These are phyloP conservation scores for Pseudopleuronectes americanus DNA, from an alignment of 2,797 vertebrate genomes.

Conservation along the genomic window DNA sequence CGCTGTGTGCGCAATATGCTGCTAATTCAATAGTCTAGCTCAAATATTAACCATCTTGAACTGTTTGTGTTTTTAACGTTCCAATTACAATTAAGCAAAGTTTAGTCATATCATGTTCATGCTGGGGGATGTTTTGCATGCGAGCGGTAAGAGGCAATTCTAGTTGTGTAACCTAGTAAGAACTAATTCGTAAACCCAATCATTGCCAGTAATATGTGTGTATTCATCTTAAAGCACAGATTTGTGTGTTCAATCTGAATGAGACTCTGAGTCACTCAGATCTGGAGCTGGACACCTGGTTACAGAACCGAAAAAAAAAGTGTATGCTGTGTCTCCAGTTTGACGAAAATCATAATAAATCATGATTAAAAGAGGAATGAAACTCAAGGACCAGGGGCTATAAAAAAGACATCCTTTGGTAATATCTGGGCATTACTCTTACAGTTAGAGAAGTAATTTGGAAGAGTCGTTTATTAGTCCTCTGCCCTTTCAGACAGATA, in stretches of 20 bases:
- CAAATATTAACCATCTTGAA: background rate
- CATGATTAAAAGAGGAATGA: conserved; percentile 65
- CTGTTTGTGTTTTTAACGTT: conserved; percentile 5
- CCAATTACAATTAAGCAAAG: conserved; percentile 2
- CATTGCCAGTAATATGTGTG: conserved; percentile 5
- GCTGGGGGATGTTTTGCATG: conserved; percentile 10
- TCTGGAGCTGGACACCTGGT: conserved; percentile 17
- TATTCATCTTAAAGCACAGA: conserved; percentile 14
- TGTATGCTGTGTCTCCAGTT: conserved; percentile 43
- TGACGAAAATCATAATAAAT: conserved; percentile 44
- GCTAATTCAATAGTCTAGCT: background rate
- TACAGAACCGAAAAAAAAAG: conserved; percentile 18
- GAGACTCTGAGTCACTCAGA: conserved; percentile 24
- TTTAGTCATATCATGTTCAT: background rate
- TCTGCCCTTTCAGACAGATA: conserved; percentile 73
- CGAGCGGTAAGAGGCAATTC: background rate
- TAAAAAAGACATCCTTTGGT: conserved; percentile 65
- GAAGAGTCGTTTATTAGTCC: conserved; percentile 74
- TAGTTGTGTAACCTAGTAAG: conserved; percentile 9
- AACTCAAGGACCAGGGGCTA: conserved; percentile 47
- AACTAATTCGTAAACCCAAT: conserved; percentile 28
- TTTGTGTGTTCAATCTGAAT: conserved; percentile 1
- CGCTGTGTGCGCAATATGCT: no score
- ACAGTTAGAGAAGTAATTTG: conserved; percentile 73
- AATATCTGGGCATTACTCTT: conserved; percentile 68